These are phyloP conservation scores for Halocaridina rubra DNA, from an alignment of 2,888 invertebrate genomes.

Conservation along the genomic window DNA sequence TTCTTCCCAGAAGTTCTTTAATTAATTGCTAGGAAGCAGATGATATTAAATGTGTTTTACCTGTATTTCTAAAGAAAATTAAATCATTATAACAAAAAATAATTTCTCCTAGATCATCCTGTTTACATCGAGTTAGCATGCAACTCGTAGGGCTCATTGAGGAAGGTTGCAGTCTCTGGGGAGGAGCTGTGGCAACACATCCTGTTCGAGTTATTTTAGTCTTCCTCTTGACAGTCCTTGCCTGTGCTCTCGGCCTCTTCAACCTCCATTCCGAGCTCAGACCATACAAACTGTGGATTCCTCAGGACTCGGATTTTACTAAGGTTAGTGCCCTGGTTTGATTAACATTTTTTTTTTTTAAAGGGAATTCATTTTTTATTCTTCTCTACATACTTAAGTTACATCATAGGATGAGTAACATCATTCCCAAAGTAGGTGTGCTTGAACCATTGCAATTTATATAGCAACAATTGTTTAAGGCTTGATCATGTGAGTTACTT, in stretches of 20 bases:
- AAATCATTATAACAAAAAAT: background rate
- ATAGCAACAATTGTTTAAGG: too few relatives aligned
- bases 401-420: too few relatives aligned
- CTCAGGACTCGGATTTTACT: slow-evolving; percentile 53
- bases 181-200: background rate
- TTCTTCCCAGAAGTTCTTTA: too few relatives aligned
- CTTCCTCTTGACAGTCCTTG: background rate
- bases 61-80: too few relatives aligned
- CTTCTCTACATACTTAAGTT: too few relatives aligned
- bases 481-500: too few relatives aligned
- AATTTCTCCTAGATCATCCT: background rate
- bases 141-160: background rate
- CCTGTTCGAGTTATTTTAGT: background rate
- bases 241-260: slow-evolving; percentile 19
- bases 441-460: too few relatives aligned
- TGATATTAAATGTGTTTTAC: too few relatives aligned
- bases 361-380: too few relatives aligned
- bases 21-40: too few relatives aligned
- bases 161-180: slow-evolving; percentile 11
- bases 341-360: too few relatives aligned
- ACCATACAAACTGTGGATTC: slow-evolving; percentile 67
- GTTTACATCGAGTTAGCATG: background rate
- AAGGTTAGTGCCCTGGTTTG: background rate
- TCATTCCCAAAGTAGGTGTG: too few relatives aligned
- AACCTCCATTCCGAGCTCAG: slow-evolving; percentile 23